Evolutionary conservation across 2,888 invertebrate species (phyloP), one percentile per base, ranked within the genome.

Genomic region (Lysandra bellargus): DNA sequence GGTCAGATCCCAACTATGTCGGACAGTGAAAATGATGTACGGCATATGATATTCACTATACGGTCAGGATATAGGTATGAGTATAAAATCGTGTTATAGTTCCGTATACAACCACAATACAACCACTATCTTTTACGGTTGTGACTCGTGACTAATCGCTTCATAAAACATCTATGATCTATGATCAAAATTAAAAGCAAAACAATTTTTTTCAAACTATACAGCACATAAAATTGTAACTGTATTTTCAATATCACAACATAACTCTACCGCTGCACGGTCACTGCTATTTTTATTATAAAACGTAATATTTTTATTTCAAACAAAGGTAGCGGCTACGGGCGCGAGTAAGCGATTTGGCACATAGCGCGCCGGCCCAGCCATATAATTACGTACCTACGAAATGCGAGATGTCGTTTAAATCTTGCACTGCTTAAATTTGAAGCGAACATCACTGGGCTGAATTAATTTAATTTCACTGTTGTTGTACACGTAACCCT

Each of bases 391-490:
- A 93, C 91, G 91, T 92, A 91, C 82, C 82, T 81, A 80, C 82
- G 82, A 79, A 82, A 91, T 90, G 90, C 88, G 91, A 90, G 90
- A 91, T 90, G 90, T 91, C 92, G 90, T 89, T 93, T 93, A 92
- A 93, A 93, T 92, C 92, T 92, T 91, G 90, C 91, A 89, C 90
- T 89, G 91, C 90, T 92, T 92, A 91, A 92, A 91, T 92, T 92
- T 92, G 88, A 90, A 89, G 87, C 89, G 88, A 91, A 89, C 89
- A 89, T 88, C 86, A 88, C 88, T 86, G 86, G 87, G 86, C 87
- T 87, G 85, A 88, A 90, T 90, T 92, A 91, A 91, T 92, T 91
- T 90, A 89, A 91, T 92, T 91, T 87, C 86, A 86, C 85, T 87
- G 86, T 86, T 85, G 83, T 84, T 84, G 80, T 81, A 83, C 78